Conservation (phyloP, 2,113 vertebrate species). For the Hyaena hyaena region DNA sequence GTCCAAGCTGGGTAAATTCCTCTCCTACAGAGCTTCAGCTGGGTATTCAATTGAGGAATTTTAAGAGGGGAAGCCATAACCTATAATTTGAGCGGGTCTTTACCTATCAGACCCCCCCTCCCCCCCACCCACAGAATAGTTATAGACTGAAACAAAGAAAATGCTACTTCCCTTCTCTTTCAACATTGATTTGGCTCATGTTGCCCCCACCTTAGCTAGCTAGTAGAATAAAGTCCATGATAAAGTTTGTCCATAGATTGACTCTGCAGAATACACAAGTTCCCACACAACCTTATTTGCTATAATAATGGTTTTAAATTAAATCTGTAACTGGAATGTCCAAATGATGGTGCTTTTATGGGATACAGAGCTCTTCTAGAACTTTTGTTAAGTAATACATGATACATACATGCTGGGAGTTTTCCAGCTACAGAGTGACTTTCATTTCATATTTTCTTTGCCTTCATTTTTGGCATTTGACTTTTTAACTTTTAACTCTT, state of each 20-base stretch:
- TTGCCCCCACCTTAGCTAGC: neutral
- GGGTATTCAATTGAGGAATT: neutral
- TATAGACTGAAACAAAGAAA: neutral
- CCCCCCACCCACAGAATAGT: neutral
- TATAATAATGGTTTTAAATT: neutral
- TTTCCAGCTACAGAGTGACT: neutral
- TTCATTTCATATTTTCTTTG: neutral
- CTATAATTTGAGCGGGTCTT: neutral
- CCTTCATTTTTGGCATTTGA: neutral
- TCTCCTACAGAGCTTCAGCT: neutral
- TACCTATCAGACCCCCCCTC: no score
- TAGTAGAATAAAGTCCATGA: neutral
- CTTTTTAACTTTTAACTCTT: neutral
- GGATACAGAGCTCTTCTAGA: neutral
- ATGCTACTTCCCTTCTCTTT: neutral
- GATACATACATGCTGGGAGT: fast-evolving
- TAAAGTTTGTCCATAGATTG: neutral
- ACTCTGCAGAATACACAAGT: neutral
- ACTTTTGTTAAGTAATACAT: neutral
- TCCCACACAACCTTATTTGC: neutral
- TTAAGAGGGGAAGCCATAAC: neutral
- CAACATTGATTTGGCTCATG: neutral
- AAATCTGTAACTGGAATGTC: neutral
- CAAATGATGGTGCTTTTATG: neutral
- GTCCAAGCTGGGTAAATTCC: neutral